Evolutionary conservation across 1,140 invertebrate genomes (phyloP).

Genomic region (Lordiphosa stackelbergi): DNA sequence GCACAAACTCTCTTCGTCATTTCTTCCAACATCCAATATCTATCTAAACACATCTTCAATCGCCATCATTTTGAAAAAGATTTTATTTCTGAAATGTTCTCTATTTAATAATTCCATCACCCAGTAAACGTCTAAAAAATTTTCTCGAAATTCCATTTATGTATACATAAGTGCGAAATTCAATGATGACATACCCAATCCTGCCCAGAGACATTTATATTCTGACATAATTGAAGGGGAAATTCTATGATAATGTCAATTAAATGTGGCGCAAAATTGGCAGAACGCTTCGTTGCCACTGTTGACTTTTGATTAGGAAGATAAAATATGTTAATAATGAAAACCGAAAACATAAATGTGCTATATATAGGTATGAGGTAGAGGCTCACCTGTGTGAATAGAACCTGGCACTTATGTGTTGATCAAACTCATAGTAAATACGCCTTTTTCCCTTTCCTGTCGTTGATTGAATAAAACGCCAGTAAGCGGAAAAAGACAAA

Average conservation of each 20-base stretch:
- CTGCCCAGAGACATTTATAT: background rate
- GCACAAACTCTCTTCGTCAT: too few species aligned
- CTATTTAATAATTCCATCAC: too few species aligned
- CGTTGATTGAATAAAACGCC: slow-evolving; percentile 69
- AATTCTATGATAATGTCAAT: slow-evolving; percentile 18
- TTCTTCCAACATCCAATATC: too few species aligned
- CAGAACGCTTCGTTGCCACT: slow-evolving; percentile 29
- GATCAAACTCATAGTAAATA: slow-evolving; percentile 72
- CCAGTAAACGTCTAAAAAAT: too few species aligned
- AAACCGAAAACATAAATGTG: too few species aligned
- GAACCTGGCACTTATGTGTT: slow-evolving; percentile 16
- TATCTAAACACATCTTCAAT: too few species aligned
- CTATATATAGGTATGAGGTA: too few species aligned
- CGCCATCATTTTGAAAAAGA: too few species aligned
- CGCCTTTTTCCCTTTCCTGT: slow-evolving; percentile 77
- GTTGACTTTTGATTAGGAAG: slow-evolving; percentile 35
- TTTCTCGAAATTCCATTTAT: background rate
- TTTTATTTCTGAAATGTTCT: too few species aligned
- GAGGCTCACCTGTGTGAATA: background rate
- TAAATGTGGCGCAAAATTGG: slow-evolving; percentile 45
- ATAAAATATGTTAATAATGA: slow-evolving; percentile 4
- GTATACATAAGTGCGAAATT: background rate
- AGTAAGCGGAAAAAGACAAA: slow-evolving; percentile 78
- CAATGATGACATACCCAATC: too few species aligned
- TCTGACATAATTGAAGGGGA: slow-evolving; percentile 7